Conservation (phyloP, 2,113 vertebrate species). For the Miniopterus natalensis region DNA sequence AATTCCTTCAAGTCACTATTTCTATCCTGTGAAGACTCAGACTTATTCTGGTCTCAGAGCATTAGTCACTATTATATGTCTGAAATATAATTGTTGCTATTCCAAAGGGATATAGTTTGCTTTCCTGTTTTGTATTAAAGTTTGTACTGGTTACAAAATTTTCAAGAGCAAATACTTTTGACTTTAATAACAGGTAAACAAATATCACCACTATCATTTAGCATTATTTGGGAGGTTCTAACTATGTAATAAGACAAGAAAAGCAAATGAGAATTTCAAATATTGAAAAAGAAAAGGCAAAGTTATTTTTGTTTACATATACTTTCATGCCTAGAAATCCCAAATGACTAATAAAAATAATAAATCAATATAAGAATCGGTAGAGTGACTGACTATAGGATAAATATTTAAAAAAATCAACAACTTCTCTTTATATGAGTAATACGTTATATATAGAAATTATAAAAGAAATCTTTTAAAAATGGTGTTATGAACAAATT, state of each 20-base stretch:
- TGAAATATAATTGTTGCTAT: conserved; percentile 2
- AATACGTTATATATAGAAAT: conserved; percentile 13
- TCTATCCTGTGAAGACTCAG: neutral
- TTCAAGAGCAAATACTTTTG: conserved; percentile 22
- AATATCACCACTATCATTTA: neutral
- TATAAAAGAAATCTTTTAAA: conserved; percentile 53
- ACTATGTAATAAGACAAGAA: conserved; percentile 70
- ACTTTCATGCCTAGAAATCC: neutral
- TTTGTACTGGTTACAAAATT: neutral
- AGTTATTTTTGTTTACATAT: conserved; percentile 1
- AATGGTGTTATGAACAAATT: conserved; percentile 31
- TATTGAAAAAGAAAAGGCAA: conserved; percentile 12
- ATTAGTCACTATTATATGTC: neutral
- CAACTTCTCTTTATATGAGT: conserved; percentile 5
- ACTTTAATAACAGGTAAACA: conserved; percentile 31
- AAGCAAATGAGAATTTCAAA: conserved; percentile 58
- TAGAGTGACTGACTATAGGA: neutral
- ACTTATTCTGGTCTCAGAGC: neutral
- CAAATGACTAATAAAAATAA: conserved; percentile 45
- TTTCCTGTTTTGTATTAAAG: conserved; percentile 50
- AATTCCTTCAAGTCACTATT: conserved; percentile 46
- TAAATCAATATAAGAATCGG: conserved; percentile 6
- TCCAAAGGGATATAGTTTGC: neutral
- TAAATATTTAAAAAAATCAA: neutral
- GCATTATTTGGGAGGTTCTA: neutral